These are phyloP conservation scores for Icerya purchasi DNA, from an alignment of 2,888 invertebrate species.

Conservation along the genomic window DNA sequence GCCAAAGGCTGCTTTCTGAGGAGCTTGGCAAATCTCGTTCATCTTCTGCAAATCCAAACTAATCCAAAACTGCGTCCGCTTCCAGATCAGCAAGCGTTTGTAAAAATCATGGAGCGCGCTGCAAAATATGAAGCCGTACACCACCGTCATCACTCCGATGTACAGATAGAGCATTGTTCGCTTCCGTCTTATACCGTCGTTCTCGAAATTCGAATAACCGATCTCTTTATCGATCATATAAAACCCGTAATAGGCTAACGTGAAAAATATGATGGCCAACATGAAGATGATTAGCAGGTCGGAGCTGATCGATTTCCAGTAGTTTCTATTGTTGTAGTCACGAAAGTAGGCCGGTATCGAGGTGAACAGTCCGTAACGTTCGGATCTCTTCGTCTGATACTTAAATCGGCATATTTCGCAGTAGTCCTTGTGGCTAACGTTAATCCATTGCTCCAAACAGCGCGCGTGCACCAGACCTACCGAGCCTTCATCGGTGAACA, in stretches of 20 bases:
- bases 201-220: neutral
- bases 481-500: conserved; percentile 2
- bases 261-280: neutral
- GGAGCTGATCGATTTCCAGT: neutral
- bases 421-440: conserved; percentile 1
- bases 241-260: too few species aligned
- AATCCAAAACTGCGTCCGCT: neutral
- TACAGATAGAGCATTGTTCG: neutral
- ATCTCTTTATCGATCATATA: too few species aligned
- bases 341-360: conserved; percentile 2
- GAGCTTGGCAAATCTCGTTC: neutral
- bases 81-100: neutral
- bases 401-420: conserved; percentile 7
- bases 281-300: neutral
- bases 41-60: neutral
- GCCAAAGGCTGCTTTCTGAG: too few species aligned
- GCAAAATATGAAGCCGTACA: neutral
- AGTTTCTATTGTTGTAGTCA: neutral
- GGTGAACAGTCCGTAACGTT: conserved; percentile 1
- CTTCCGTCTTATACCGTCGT: neutral
- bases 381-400: neutral
- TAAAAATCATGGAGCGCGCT: neutral
- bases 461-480: conserved; percentile 5
- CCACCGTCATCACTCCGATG: neutral
- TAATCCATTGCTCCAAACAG: conserved; percentile 10